Evolutionary conservation across 2,888 invertebrate species (phyloP), one percentile per base, ranked within the genome.

Genomic region (Cyaniris semiargus): DNA sequence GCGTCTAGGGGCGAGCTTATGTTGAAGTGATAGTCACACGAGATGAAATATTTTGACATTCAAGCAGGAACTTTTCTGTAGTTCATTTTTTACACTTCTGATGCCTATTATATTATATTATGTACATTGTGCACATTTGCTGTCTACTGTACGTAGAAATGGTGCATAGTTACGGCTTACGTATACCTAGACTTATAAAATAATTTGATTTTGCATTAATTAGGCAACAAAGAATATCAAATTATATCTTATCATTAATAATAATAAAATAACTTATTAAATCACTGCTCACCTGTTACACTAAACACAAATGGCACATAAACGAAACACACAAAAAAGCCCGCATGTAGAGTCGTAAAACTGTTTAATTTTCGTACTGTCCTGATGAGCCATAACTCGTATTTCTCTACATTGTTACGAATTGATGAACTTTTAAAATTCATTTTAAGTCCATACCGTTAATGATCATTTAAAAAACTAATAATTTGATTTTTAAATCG

Each of bases 271-370:
- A 3, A 58, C 1, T 60, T 23, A 21, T 60, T 21, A 60, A 10
- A 66, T 27, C 27, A 66, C 27, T 27, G 23, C 83, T 85, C 83
- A 91, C 92, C 91, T 89, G 87, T 79, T 81, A 86, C 84, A 84
- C 90, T 85, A 44, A 89, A 83, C 53, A 88, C 87, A 75, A 85
- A 87, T 86, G 91, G 89, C 86, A 91, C 87, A 83, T 88, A 84
- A 83, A 90, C 86, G 81, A 88, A 85, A 83, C 84, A 85, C 83
- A 90, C 80, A 82, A 91, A 81, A 80, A 92, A 80, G 81, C 92
- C 89, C 90, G 91, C 90, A 91, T 92, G 89, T 78, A 88, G 78
- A 15, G 48, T 76, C 76, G 78, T 75, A 34, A 79, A 80, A 83
- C 84, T 84, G 78, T 81, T 84, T 78, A 86, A 84, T 86, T 87